Evolutionary conservation across 2,113 vertebrate genomes (phyloP), one percentile per base, ranked within the genome.

Genomic region (Brachyistius frenatus): DNA sequence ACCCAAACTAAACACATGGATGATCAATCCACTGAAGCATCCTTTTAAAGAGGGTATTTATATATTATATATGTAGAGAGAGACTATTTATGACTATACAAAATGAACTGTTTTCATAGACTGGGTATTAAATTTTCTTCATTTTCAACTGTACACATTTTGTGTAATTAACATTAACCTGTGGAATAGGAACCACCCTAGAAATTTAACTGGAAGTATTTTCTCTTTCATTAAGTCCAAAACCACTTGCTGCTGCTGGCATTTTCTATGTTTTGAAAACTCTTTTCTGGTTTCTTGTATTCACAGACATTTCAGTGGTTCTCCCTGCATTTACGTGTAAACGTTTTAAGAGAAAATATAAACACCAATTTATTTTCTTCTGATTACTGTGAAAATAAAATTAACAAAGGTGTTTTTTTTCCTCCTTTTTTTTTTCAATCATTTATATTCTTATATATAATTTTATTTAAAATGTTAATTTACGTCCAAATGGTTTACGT

Each of bases 61-160:
- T 89, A 55, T 62, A 33, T 23, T 84, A 50, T n/a, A 50, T 16
- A 50, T 14, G 10, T n/a, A 68, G 8, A 72, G 30, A 62, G 61
- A 67, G 55, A 80, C 57, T 94, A 91, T 93, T 93, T 92, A 93
- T 94, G 68, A 87, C 87, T 80, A 82, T 76, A 86, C 71, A 86
- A 60, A 84, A 84, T 88, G 31, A 86, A n/a, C 60, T 81, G 31
- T 80, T 90, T 76, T 69, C 52, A 80, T 50, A 69, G 14, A 64
- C 30, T 67, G 64, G 54, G 8, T 66, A 53, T 76, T 77, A 35
- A 41, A 41, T 67, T 36, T 41, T 3, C 10, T 7, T 30, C 63
- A 56, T 37, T 60, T 2, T 81, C 9, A 64, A 50, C 33, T 69
- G 14, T 37, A 61, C 33, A 70, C 35, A 11, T 80, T 65, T 88